Evolutionary conservation across 2,888 invertebrate species (phyloP), one percentile per base, ranked within the genome.

Genomic region (Clepsis dumicolana): DNA sequence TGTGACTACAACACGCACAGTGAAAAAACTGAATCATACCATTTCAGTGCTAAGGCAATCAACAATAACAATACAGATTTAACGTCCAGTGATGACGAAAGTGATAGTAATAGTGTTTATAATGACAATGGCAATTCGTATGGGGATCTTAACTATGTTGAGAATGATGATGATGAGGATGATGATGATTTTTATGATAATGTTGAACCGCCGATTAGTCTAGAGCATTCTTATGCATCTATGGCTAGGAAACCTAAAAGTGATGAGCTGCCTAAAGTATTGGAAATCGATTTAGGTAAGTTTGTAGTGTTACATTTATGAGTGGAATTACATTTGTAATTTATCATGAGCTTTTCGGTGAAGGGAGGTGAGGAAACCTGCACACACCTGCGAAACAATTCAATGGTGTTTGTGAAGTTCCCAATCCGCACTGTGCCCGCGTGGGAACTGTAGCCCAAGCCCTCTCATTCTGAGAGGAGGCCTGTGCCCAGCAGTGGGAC

Each of bases 201-300:
- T 25, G 38, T 41, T 8, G 59, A 59, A 0, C 52, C 50, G 0
- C 44, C 48, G 27, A 25, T 54, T 32, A 35, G 8, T 52, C 70
- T 14, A 52, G 68, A 10, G 4, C 57, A 4, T 52, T 83, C 84
- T 0, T 86, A 84, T 25, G 83, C 83, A 0, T 72, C 76, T 1
- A 79, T 83, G 66, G 80, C 79, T 0, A 79, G 72, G 41, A 78
- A 72, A 54, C 72, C 72, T 0, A 70, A 70, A n/a, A 32, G 52
- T 0, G 44, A 59, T 0, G 27, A 57, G 10, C 32, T 68, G 0
- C 77, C 81, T 0, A 71, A 75, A 14, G 75, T 70, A 56, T 41
- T 78, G 16, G 77, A 77, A 50, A 72, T 78, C 4, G 75, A 79
- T 27, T 53, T 80, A 1, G 77, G 75, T 21, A 72, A 50, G 66